Percentiles rank a stretch among this genome's conserved stretches.
phyloP scores from a whole-genome alignment of 2,888 invertebrate species.

The Luperina nickerlii region DNA sequence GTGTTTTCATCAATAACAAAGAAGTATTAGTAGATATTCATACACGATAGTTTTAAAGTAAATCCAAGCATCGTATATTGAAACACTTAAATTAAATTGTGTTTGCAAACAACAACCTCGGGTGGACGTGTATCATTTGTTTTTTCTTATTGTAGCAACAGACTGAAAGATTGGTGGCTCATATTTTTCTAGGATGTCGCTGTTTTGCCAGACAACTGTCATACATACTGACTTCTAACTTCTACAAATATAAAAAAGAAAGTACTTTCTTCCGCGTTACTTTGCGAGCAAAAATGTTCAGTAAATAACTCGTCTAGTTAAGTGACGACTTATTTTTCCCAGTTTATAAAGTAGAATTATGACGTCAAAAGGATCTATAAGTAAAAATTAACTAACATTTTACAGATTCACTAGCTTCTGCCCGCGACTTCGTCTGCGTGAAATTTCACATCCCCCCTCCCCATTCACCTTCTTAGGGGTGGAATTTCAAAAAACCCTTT shows the following conservation, averaged over 20 bases:
- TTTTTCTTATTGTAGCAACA: constrained; percentile 17
- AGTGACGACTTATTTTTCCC: constrained; percentile 7
- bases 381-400: constrained; percentile 18
- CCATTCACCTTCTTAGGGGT: too few relatives aligned
- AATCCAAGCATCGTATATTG: background rate
- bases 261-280: background rate
- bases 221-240: constrained; percentile 39
- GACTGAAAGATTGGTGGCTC: constrained; percentile 36
- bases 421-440: too few relatives aligned
- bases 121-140: constrained; percentile 24
- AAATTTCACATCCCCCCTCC: too few relatives aligned
- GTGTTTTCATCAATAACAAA: constrained; percentile 9
- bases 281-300: constrained; percentile 13
- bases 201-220: constrained; percentile 42
- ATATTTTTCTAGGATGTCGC: constrained; percentile 43
- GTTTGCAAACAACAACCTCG: constrained; percentile 22
- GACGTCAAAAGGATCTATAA: constrained; percentile 15
- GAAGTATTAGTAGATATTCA: background rate
- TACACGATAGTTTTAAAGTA: background rate
- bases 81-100: constrained; percentile 12
- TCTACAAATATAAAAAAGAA: constrained; percentile 35
- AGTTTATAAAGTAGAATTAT: constrained; percentile 21
- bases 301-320: constrained; percentile 29
- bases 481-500: too few relatives aligned
- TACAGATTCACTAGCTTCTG: background rate